These are phyloP conservation scores for Rallus limicola DNA, from an alignment of 2,113 vertebrate genomes.

Conservation along the genomic window DNA sequence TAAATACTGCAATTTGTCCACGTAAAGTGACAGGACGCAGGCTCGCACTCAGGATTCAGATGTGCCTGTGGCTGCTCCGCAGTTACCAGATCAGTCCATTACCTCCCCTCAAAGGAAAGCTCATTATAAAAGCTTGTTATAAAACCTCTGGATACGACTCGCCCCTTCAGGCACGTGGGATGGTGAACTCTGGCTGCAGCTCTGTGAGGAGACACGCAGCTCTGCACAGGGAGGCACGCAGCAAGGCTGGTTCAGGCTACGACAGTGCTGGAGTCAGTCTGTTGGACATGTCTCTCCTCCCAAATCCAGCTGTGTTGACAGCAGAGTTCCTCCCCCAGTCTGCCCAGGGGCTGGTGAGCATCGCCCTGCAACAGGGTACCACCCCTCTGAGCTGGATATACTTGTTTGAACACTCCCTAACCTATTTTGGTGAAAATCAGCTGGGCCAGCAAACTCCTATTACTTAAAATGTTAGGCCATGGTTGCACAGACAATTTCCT, in stretches of 20 bases:
- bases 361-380: neutral
- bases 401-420: slow-evolving; percentile 50
- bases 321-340: neutral
- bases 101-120: neutral
- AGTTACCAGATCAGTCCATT: neutral
- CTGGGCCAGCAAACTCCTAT: neutral
- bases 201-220: neutral
- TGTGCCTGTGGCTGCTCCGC: neutral
- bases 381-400: slow-evolving; percentile 47
- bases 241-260: neutral
- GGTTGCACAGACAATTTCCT: neutral
- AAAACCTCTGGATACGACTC: neutral
- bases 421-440: slow-evolving; percentile 28
- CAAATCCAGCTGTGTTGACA: slow-evolving; percentile 1
- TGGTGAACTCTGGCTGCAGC: neutral
- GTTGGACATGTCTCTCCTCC: neutral
- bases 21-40: neutral
- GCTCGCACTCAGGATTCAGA: neutral
- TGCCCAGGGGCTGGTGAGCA: slow-evolving; percentile 39
- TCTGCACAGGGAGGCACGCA: fast-evolving
- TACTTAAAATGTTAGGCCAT: neutral
- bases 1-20: neutral
- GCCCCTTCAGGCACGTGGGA: neutral
- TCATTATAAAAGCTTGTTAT: neutral
- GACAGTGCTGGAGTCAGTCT: neutral